Conservation (phyloP, 2,113 vertebrate species). For the Pteropus alecto region DNA sequence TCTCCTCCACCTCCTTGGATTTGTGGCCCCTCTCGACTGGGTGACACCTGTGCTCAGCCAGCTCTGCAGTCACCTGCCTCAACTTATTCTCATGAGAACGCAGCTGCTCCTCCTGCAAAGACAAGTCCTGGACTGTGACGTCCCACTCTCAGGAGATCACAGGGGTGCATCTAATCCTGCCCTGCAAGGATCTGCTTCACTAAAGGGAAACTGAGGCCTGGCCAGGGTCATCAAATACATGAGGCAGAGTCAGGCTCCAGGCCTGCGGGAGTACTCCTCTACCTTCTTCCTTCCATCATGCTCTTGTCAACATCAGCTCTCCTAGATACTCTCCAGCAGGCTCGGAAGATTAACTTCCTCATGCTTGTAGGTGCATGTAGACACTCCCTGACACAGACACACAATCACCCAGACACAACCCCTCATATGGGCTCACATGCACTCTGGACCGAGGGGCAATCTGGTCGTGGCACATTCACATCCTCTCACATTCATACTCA, state of each 20-base stretch:
- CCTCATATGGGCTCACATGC: not conserved
- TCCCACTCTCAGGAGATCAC: not conserved
- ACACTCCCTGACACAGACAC: not conserved
- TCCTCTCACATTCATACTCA: not conserved
- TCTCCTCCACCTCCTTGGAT: constrained; percentile 95
- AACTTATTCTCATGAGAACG: constrained; percentile 96
- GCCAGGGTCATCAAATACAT: not conserved
- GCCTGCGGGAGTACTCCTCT: accelerated
- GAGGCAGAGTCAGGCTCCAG: not conserved
- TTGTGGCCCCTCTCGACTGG: constrained; percentile 89
- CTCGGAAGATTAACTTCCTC: not conserved
- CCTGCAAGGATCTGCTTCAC: constrained; percentile 28
- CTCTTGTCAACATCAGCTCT: not conserved
- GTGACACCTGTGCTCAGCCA: constrained; percentile 93
- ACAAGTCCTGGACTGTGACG: not conserved
- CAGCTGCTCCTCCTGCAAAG: constrained; percentile 93
- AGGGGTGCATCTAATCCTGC: not conserved
- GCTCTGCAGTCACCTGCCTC: constrained; percentile 94
- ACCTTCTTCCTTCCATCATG: not conserved
- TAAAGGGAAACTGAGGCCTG: not conserved
- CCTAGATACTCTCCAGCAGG: not conserved
- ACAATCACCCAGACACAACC: not conserved
- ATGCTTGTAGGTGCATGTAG: accelerated
- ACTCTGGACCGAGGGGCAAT: not conserved
- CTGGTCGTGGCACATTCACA: not conserved